Evolutionary conservation across 2,113 vertebrate genomes (phyloP), one percentile per base, ranked within the genome.

Genomic region (Aegithalos caudatus): DNA sequence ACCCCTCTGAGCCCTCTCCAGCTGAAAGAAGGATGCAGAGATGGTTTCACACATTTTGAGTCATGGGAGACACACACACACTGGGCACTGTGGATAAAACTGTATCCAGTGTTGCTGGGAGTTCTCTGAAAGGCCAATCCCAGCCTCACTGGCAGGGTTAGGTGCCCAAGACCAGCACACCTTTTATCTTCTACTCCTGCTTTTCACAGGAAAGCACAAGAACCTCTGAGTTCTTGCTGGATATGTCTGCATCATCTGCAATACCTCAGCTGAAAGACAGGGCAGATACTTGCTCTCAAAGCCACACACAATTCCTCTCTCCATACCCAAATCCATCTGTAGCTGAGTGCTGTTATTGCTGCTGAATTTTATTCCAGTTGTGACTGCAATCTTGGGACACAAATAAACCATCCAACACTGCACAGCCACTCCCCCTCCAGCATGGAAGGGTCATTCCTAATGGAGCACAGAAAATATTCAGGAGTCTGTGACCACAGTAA

Each of bases 1-100:
- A 0, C n/a, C n/a, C 50, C 0, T 16, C 27, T 0, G 1, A 82
- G 74, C 33, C 40, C 50, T 35, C 71, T 50, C 44, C 0, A 2
- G 48, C 33, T 17, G 17, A 3, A 35, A 35, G 44, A 14, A 50
- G 61, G 15, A 0, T 27, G 12, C 1, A 11, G 8, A 25, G 71
- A 18, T 42, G 28, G 7, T 65, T 58, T 50, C 11, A n/a, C 2
- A 4, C 12, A 7, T 37, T 44, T 20, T 14, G 50, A 50, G 71
- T 10, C 48, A 37, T 3, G 31, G 24, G 25, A 76, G 28, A 76
- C 18, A 62, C 18, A 35, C 18, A 23, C 19, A 3, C 2, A 28
- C 11, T 6, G 28, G 61, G 37, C 12, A 61, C 33, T 31, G 64
- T 1, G 10, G 6, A 79, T 13, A 29, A n/a, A 87, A 14, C 35